phyloP scores from a whole-genome alignment of 2,113 vertebrate genomes.

The Python bivittatus region DNA sequence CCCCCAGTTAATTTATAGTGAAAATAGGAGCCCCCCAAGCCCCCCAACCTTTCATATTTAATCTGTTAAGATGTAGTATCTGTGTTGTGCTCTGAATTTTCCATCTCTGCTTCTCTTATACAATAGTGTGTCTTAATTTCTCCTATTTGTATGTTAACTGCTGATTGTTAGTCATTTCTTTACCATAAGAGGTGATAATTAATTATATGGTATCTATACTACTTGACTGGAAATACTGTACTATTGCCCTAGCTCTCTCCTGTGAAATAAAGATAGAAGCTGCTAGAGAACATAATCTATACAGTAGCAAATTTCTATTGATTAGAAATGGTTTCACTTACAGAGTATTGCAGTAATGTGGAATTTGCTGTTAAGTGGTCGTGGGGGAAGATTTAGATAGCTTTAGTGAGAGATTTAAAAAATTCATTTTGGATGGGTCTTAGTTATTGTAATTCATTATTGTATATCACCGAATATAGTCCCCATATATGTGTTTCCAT shows the following conservation, averaged over 20 bases:
- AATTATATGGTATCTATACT: neutral
- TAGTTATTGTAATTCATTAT: neutral
- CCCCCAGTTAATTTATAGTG: neutral
- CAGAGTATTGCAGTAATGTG: neutral
- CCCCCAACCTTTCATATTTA: neutral
- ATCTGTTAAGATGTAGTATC: neutral
- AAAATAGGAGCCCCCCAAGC: neutral
- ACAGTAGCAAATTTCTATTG: neutral
- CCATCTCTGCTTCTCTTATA: neutral
- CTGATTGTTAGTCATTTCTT: neutral
- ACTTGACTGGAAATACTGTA: neutral
- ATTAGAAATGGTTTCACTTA: neutral
- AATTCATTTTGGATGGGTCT: neutral
- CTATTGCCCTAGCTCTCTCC: neutral
- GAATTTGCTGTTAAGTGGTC: neutral
- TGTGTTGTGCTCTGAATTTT: neutral
- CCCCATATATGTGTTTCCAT: neutral
- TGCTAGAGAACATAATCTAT: neutral
- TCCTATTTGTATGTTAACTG: neutral
- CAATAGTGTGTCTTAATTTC: neutral
- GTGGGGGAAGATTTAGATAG: neutral
- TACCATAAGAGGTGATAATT: neutral
- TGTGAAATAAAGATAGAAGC: neutral
- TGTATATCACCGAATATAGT: neutral
- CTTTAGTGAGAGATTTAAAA: neutral